These are phyloP conservation scores for Haemorhous mexicanus DNA, from an alignment of 2,113 vertebrate species.

Conservation along the genomic window DNA sequence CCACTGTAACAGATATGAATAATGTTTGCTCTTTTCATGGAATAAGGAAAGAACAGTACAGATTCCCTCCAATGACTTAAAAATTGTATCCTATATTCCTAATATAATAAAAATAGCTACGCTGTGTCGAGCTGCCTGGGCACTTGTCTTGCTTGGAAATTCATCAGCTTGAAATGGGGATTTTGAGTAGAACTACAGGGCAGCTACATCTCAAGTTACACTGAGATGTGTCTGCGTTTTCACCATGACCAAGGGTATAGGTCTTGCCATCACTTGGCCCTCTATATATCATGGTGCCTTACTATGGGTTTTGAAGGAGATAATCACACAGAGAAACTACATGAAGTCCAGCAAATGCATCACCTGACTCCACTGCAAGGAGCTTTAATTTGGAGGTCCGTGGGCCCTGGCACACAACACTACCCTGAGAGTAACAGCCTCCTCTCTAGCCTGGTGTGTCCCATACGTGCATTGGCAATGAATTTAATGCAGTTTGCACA, in stretches of 20 bases:
- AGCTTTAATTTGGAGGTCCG: not conserved
- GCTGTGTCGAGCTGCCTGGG: not conserved
- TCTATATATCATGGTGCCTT: not conserved
- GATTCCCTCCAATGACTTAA: not conserved
- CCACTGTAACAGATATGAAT: not conserved
- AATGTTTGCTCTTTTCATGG: not conserved
- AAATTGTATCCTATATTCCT: not conserved
- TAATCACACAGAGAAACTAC: not conserved
- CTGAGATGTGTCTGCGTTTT: not conserved
- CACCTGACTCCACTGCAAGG: not conserved
- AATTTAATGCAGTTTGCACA: not conserved
- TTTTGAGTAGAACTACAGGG: not conserved
- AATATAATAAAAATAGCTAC: not conserved
- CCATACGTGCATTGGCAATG: not conserved
- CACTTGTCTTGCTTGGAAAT: not conserved
- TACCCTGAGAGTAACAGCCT: not conserved
- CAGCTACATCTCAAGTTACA: not conserved
- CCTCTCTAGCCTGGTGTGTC: not conserved
- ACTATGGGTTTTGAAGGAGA: not conserved
- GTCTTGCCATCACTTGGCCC: not conserved
- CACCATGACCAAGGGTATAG: not conserved
- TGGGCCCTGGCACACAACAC: not conserved
- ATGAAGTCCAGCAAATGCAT: not conserved
- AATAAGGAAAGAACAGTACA: not conserved
- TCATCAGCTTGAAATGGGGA: not conserved